Conservation (phyloP, 2,113 vertebrate genomes). For the Erinaceus europaeus region DNA sequence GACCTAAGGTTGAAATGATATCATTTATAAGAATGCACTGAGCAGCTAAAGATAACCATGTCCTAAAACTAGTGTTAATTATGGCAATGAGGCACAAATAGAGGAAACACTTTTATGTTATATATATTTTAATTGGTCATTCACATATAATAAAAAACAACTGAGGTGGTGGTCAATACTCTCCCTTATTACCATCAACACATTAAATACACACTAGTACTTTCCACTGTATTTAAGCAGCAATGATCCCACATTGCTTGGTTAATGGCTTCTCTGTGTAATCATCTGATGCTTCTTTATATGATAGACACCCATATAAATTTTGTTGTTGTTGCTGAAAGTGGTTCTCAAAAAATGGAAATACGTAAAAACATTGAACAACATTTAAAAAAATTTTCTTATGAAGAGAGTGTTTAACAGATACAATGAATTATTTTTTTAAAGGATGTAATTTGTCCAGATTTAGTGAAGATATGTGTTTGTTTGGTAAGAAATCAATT, state of each 20-base stretch:
- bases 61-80: neutral
- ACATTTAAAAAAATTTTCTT: neutral
- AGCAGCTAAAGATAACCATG: neutral
- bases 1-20: no score
- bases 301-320: neutral
- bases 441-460: neutral
- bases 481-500: slow-evolving; percentile 4
- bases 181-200: neutral
- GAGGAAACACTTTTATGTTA: neutral
- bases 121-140: neutral
- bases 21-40: neutral
- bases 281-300: neutral
- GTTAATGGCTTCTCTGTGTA: neutral
- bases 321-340: neutral
- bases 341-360: neutral
- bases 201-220: neutral
- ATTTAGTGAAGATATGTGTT: neutral
- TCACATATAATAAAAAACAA: neutral
- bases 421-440: slow-evolving; percentile 13
- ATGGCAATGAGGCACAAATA: neutral
- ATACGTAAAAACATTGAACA: neutral
- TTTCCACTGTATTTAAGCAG: neutral
- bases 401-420: neutral
- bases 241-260: neutral
- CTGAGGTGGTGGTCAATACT: neutral